A percentile compares a stretch with the other conserved stretches of the same genome.
Evolutionary conservation across 1,140 invertebrate species (phyloP).

Genomic region (Panagrolaimus sp.): DNA sequence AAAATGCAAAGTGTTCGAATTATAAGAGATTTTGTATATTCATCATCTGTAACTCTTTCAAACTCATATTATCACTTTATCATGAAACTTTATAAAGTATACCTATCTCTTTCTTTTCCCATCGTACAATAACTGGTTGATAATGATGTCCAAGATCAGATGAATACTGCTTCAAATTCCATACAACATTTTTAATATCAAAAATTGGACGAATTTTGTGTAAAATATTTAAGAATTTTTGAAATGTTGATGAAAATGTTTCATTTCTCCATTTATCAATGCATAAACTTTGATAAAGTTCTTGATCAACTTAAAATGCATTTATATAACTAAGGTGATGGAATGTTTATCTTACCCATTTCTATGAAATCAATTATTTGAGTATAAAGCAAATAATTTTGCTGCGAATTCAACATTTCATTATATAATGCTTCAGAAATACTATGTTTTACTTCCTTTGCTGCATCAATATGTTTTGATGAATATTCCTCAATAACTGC

Average conservation of each 20-base stretch:
- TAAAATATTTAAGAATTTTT: neutral
- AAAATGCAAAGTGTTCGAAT: neutral
- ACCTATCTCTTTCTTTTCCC: neutral
- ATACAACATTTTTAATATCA: neutral
- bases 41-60: neutral
- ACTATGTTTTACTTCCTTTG: no score
- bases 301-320: neutral
- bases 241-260: neutral
- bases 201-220: neutral
- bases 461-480: no score
- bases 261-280: neutral
- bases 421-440: no score
- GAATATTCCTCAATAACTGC: neutral
- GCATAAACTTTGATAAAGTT: neutral
- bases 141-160: neutral
- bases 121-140: neutral
- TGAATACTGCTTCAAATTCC: neutral
- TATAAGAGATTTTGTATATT: neutral
- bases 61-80: no score
- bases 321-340: no score
- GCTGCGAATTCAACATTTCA: no score
- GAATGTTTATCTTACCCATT: no score
- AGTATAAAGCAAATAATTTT: no score
- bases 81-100: no score
- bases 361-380: no score